Percentiles rank a stretch among this genome's conserved stretches.
Conservation (phyloP, 92 coral and sea anemone species). For the Metridium senile region DNA sequence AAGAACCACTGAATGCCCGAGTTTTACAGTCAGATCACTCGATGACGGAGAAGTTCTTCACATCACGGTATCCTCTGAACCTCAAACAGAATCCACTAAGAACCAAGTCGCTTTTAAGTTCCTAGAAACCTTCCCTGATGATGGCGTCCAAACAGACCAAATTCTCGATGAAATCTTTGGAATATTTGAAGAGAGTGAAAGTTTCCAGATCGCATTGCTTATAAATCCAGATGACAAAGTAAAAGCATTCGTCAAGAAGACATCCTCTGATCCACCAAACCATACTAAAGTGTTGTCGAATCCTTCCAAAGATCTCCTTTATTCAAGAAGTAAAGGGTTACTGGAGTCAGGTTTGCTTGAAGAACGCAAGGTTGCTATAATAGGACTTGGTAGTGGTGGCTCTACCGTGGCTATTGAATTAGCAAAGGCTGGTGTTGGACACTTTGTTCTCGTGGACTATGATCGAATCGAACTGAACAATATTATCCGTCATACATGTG, state of each 20-base stretch:
- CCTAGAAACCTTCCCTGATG: slow-evolving; percentile 51
- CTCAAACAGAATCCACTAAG: slow-evolving; percentile 2
- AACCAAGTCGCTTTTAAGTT: slow-evolving; percentile 58
- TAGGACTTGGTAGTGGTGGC: slow-evolving; percentile 95
- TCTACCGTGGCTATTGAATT: slow-evolving; percentile 86
- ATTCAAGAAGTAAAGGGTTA: slow-evolving; percentile 91
- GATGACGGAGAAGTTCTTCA: slow-evolving; percentile 81
- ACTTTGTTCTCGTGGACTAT: slow-evolving; percentile 83
- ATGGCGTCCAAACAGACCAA: slow-evolving; percentile 12
- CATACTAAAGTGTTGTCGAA: slow-evolving; percentile 75
- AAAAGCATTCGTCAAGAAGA: slow-evolving; percentile 49
- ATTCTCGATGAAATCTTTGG: slow-evolving; percentile 27
- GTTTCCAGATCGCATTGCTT: slow-evolving; percentile 59
- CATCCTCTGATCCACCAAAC: slow-evolving; percentile 31
- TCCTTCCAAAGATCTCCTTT: slow-evolving; percentile 82
- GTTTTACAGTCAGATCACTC: slow-evolving; percentile 52
- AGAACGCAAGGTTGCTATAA: slow-evolving; percentile 84
- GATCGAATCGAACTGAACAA: slow-evolving; percentile 92
- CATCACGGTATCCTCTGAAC: slow-evolving; percentile 44
- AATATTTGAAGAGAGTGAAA: slow-evolving; percentile 29
- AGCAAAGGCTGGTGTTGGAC: slow-evolving; percentile 97
- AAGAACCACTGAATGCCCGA: slow-evolving; percentile 32
- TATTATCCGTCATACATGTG: slow-evolving; percentile 91
- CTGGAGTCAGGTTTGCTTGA: slow-evolving; percentile 85
- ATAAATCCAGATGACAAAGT: slow-evolving; percentile 49